Evolutionary conservation across 2,888 invertebrate genomes (phyloP), one percentile per base, ranked within the genome.

Genomic region (Galerucella nymphaeae): DNA sequence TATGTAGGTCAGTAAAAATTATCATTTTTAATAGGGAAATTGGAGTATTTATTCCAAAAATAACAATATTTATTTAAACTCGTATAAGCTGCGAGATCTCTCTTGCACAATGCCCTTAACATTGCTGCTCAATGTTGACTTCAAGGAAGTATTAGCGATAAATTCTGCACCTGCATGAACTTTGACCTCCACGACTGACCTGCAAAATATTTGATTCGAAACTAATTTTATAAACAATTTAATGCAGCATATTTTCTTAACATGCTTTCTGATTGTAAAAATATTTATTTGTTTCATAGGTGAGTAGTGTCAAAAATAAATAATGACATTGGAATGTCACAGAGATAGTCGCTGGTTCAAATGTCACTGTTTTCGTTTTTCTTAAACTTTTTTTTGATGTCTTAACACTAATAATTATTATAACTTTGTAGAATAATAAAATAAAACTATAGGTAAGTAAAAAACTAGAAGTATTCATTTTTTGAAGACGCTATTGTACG

Each of bases 171-270:
- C 73, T 70, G 73, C 59, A 65, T 73, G 73, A 70, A 70, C 73
- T 73, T 73, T 73, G 73, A 73, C 73, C 73, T 70, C 66, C 64
- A 59, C 73, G 73, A 70, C 70, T 73, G 73, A 73, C 73, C 73
- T 73, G 73, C 66, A 50, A 73, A 73, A 70, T 66, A 70, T 73
- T 70, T 73, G 65, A 73, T 69, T 73, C 73, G 69, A 66, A 62
- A 53, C 73, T 65, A 70, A 69, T 62, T 61, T 59, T 45, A 66
- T 61, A 70, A 66, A 64, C 63, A 23, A 63, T 41, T 38, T 55
- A 14, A 55, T 48, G 16, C 45, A 20, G 45, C 23, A 50, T 50
- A 50, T 64, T 53, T 53, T 53, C 53, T 16, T 53, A 16, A 53
- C 53, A 53, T 53, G 53, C 53, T 53, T 18, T 53, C 18, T 9